Base-by-base conservation (phyloP, 64 coral and sea anemone genomes). In the Actinia equina region DNA sequence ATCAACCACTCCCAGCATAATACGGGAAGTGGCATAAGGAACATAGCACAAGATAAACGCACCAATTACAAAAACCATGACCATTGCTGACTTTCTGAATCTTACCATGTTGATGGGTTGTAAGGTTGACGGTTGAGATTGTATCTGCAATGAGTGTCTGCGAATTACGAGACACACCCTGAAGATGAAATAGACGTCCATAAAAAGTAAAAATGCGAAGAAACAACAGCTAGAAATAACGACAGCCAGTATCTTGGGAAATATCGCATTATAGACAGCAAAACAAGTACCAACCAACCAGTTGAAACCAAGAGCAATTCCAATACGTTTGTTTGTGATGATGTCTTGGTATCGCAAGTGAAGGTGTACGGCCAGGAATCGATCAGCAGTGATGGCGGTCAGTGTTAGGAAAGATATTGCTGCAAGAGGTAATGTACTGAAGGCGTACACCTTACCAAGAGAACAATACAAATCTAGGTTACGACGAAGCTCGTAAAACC, bases 291-390 rank as follows among this genome's bases (percentile, higher is more conserved):
- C 43, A 45, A 16, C 0, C 0, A 45, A 0, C 76, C 76, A 78
- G 4, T 45, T 45, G 76, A 37, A 45, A 8, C 9, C 30, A 78
- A 78, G 76, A 45, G 18, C 5, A 11, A 78, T 41, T 78, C 76
- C 76, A 78, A 78, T 41, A 78, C 76, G 76, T 78, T 45, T 41
- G 27, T 42, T 78, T 45, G 76, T 78, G 43, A 78, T 27, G 27
- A 78, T 41, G 11, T 78, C 30, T 45, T 78, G 23, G 76, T 78
- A 78, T 78, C 76, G 27, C 43, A 78, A 45, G 43, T 78, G 76
- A 3, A 49, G 46, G 46, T 49, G 46, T 49, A 49, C 46, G 46
- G 43, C 43, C 77, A 6, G 44, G 20, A 43, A 79, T 43, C 46
- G 46, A 49, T 49, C 46, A 49, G 46, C 46, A 49, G 46, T 49